Percentiles rank a stretch among this genome's conserved stretches.
Evolutionary conservation across 2,888 invertebrate species (phyloP).

Genomic region (Carabus problematicus): DNA sequence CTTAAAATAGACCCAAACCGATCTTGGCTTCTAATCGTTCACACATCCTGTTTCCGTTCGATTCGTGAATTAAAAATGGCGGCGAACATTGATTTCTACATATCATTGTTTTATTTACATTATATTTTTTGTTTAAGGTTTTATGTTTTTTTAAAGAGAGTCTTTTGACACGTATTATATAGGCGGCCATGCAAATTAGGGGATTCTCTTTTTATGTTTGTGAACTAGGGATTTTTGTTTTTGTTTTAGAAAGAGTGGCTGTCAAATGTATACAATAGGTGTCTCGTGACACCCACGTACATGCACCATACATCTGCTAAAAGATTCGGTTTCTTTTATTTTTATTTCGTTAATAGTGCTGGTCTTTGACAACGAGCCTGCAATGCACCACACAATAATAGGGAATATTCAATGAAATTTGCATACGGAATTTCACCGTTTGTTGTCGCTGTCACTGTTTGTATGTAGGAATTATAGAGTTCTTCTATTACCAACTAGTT

Average conservation of each 20-base stretch:
- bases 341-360: constrained; percentile 8
- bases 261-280: constrained; percentile 42
- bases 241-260: constrained; percentile 31
- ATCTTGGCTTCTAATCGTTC: constrained; percentile 48
- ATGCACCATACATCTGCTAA: constrained; percentile 1
- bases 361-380: constrained; percentile 8
- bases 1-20: constrained; percentile 37
- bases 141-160: neutral
- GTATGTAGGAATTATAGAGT: too few species aligned
- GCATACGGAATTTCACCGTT: neutral
- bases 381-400: too few species aligned
- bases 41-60: constrained; percentile 50
- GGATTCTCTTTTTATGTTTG: constrained; percentile 31
- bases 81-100: neutral
- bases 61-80: neutral
- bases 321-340: neutral
- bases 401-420: constrained; percentile 2
- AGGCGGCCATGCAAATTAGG: constrained; percentile 35
- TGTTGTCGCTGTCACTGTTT: too few species aligned
- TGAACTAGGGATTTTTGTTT: constrained; percentile 33
- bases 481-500: too few species aligned
- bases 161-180: constrained; percentile 29
- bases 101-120: too few species aligned
- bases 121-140: neutral
- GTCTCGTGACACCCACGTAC: constrained; percentile 36